Base-by-base conservation (phyloP, 2,797 vertebrate genomes). In the Chrosomus eos region DNA sequence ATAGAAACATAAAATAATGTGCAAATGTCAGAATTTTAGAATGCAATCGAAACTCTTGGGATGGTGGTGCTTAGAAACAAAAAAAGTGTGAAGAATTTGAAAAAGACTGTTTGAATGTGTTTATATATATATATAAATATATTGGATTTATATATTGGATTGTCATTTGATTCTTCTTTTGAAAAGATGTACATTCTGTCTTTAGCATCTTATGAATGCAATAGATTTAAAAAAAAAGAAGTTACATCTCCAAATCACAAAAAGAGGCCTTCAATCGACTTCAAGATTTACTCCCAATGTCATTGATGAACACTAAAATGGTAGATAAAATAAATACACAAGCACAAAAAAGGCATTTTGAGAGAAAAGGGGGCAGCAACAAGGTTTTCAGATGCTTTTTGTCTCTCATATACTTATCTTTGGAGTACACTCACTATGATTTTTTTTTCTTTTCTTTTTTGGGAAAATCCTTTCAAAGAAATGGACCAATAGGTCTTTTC, bases 41-140 rank as follows among this genome's bases (percentile, higher is more conserved):
- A n/a, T 82, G 62, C 55, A n/a, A 73, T 33, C 19, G 23, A 45
- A 82, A 31, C 80, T n/a, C 55, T 26, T 48, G 43, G 31, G 14
- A 64, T 51, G 43, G 43, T 4, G 38, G 9, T 21, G 45, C 26
- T 81, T 58, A 43, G 6, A 60, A 72, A 60, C 18, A 21, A 58
- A 73, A 33, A 82, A 73, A 33, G 67, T 58, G 9, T 10, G 40
- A 40, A 70, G 53, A 23, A 43, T 73, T 82, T 62, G 14, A 82
- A 82, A 48, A 73, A 3, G 23, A 36, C n/a, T 13, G 2, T 26
- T 28, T 13, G 28, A 60, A 81, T 4, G 18, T 2, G 18, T n/a
- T n/a, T n/a, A n/a, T n/a, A n/a, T n/a, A n/a, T n/a, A n/a, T n/a
- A n/a, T n/a, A n/a, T n/a, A n/a, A n/a, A n/a, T n/a, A n/a, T n/a